Evolutionary conservation across 2,113 vertebrate species (phyloP), one percentile per base, ranked within the genome.

Genomic region (Anas platyrhynchos): DNA sequence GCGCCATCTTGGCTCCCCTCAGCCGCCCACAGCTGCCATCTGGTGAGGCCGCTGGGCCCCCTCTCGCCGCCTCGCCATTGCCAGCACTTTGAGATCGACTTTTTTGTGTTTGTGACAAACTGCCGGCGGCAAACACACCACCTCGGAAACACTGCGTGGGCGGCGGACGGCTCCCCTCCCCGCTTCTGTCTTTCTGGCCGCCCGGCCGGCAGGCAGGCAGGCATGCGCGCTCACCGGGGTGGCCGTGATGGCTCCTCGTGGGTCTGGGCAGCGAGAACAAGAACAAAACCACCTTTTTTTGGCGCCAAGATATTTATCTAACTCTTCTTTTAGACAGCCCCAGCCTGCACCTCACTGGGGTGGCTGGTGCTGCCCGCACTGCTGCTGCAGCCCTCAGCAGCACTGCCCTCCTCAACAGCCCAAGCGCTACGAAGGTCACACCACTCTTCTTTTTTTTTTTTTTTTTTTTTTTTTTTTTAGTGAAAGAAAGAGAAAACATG

Each of bases 121-220:
- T 18, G 48, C 16, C n/a, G 56, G 68, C 20, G 16, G 48, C 72
- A 68, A 84, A 69, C n/a, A 31, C 2, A 1, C 78, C 68, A 9
- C 11, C 6, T 96, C 79, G 92, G 95, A 97, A 97, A 96, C 89
- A 17, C 50, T 15, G 92, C 0, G 96, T 97, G 95, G 96, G 96
- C 4, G 94, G 94, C 23, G 1, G 67, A 54, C 2, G 5, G 22
- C 71, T 72, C 43, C 61, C 41, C 77, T 43, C 50, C 48, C 34
- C 6, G 2, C 55, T 50, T 56, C 76, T 21, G 56, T 71, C 61
- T 38, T 20, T n/a, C 8, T 59, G 88, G 16, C 59, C 81, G 34
- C 74, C 43, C 14, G 54, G 73, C 69, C 29, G 1, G 23, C 16
- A 9, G 16, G 13, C 16, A 9, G 16, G 12, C 41, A 41, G 12